Percentiles rank a stretch among this genome's conserved stretches.
These are phyloP conservation scores for Catharus minimus DNA, from an alignment of 2,113 vertebrate species.

Conservation along the genomic window DNA sequence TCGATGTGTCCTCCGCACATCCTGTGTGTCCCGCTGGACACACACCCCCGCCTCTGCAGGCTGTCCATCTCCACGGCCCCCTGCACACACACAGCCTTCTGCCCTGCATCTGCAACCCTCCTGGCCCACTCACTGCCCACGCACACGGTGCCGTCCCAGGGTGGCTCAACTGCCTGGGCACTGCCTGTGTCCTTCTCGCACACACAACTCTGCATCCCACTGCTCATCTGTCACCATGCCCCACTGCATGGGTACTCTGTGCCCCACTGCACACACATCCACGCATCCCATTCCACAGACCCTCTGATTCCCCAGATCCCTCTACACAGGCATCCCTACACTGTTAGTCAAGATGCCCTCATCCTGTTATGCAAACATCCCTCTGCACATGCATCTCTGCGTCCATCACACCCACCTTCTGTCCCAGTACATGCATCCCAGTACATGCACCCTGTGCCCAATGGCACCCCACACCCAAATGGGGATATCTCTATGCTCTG, in stretches of 20 bases:
- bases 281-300: not conserved
- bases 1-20: no score
- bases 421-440: not conserved
- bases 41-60: not conserved
- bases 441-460: not conserved
- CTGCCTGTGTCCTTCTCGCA: not conserved
- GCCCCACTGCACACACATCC: not conserved
- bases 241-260: not conserved
- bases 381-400: not conserved
- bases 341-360: no score
- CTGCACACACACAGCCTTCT: not conserved
- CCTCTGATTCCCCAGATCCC: no score
- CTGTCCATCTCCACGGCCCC: not conserved
- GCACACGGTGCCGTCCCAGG: not conserved
- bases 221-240: not conserved
- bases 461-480: accelerated
- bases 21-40: accelerated
- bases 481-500: not conserved
- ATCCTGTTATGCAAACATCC: not conserved
- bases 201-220: not conserved
- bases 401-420: not conserved
- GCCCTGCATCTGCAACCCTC: not conserved
- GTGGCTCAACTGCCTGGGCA: not conserved
- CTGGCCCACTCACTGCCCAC: not conserved
- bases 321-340: not conserved